Conservation (phyloP, 2,888 invertebrate genomes). For the Sinelater perroti region DNA sequence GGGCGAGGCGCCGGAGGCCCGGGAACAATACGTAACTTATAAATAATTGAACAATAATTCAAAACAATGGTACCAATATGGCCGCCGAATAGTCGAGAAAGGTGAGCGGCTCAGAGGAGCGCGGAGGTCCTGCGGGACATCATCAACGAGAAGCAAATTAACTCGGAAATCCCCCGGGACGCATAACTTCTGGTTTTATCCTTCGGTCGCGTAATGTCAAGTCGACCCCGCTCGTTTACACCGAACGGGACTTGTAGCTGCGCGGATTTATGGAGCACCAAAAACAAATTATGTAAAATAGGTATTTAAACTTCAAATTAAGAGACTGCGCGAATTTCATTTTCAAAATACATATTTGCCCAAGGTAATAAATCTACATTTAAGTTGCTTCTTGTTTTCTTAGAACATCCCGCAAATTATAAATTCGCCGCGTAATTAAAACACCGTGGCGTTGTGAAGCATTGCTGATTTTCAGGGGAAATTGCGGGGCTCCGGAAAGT, state of each 20-base stretch:
- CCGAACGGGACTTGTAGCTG: slow-evolving; percentile 34
- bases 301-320: slow-evolving; percentile 37
- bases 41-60: slow-evolving; percentile 34
- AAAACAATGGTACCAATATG: slow-evolving; percentile 37
- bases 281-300: slow-evolving; percentile 45
- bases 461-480: too few relatives aligned
- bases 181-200: slow-evolving; percentile 59
- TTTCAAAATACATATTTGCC: slow-evolving; percentile 34
- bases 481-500: too few relatives aligned
- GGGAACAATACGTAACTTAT: slow-evolving; percentile 22
- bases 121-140: slow-evolving; percentile 54
- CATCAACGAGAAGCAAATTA: slow-evolving; percentile 60
- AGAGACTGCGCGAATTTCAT: slow-evolving; percentile 34
- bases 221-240: slow-evolving; percentile 42
- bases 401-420: slow-evolving; percentile 2
- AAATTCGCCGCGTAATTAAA: slow-evolving; percentile 22
- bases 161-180: slow-evolving; percentile 55
- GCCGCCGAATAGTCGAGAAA: slow-evolving; percentile 31
- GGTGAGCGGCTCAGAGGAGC: slow-evolving; percentile 41
- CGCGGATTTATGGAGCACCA: slow-evolving; percentile 38
- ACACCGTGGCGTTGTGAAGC: too few relatives aligned
- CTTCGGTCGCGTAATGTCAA: slow-evolving; percentile 56
- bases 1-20: neutral
- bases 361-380: slow-evolving; percentile 24
- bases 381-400: slow-evolving; percentile 16